These are phyloP conservation scores for Guaruba guarouba DNA, from an alignment of 2,113 vertebrate genomes.

Conservation along the genomic window DNA sequence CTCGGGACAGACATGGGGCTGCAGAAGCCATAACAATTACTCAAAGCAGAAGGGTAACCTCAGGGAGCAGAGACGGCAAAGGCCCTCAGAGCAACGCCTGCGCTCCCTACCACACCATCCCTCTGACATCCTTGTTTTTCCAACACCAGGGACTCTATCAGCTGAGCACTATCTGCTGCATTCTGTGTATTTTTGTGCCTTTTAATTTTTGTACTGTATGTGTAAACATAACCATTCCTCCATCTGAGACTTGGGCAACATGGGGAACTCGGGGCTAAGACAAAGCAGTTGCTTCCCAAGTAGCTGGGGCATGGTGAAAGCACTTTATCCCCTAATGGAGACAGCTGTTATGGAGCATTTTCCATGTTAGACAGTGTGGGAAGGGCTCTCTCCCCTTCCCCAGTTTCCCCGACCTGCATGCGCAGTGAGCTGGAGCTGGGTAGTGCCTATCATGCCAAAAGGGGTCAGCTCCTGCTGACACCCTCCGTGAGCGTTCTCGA, in stretches of 20 bases:
- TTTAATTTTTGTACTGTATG: constrained; percentile 73
- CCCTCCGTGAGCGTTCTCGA: fast-evolving
- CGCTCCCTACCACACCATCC: background rate
- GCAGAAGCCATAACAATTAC: background rate
- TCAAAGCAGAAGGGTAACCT: constrained; percentile 14
- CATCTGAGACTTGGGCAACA: background rate
- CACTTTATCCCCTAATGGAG: constrained; percentile 42
- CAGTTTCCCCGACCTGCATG: background rate
- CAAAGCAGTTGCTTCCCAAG: constrained; percentile 18
- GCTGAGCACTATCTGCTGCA: constrained; percentile 66
- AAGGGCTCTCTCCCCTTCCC: background rate
- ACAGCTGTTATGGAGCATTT: background rate
- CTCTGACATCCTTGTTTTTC: constrained; percentile 29
- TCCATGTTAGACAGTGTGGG: background rate
- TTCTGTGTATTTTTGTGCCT: constrained; percentile 73
- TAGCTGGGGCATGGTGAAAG: constrained; percentile 28
- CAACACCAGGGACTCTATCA: constrained; percentile 47
- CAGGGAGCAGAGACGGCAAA: constrained; percentile 5
- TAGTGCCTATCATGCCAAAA: fast-evolving
- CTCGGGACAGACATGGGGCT: background rate
- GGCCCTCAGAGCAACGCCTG: background rate
- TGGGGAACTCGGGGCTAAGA: background rate
- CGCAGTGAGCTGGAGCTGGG: background rate
- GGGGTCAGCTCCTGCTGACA: background rate
- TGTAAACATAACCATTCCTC: constrained; percentile 55